Evolutionary conservation across 2,888 invertebrate species (phyloP), one percentile per base, ranked within the genome.

Genomic region (Lottia scabra): DNA sequence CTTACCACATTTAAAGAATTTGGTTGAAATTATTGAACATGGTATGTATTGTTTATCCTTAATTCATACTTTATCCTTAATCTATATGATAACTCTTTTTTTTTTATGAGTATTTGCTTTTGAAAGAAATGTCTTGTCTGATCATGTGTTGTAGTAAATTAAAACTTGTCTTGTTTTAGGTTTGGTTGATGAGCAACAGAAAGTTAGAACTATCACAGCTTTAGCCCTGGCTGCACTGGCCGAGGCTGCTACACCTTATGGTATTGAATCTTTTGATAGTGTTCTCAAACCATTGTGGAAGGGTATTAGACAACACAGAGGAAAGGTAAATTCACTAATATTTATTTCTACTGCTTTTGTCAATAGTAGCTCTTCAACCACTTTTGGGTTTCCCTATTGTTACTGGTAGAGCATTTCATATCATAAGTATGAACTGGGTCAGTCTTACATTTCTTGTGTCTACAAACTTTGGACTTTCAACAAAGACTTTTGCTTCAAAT

Each of bases 261-360:
- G 99, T 92, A 99, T 99, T 87, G 99, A 99, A 90, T 99, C 98
- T 72, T 99, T 99, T 90, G 99, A 99, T 91, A 98, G 98, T 0
- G 99, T 99, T 0, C 92, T 99, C 70, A 99, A 99, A 91, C 99
- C 99, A 0, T 91, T 99, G 45, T 99, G 99, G 99, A 98, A 99
- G 90, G 99, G 99, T 92, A 98, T 99, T 84, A 92, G 98, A 65
- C 97, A 92, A 71, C 93, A 93, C 87, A 89, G 93, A 85, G 93
- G 93, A 82, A 93, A 93, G 87, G 91, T 91, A 77, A 75, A 83
- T 44, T 65, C 5, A 66, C 46, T 46, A 30, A 6, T 23, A 13
- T 62, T 8, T 62, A 5, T 62, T 19, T 56, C 6, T 16, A 4
- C 6, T 56, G 2, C 6, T 19, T 19, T n/a, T 19, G 2, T 19